Conservation (phyloP, 2,888 invertebrate species). For the Loripinus fragilis region DNA sequence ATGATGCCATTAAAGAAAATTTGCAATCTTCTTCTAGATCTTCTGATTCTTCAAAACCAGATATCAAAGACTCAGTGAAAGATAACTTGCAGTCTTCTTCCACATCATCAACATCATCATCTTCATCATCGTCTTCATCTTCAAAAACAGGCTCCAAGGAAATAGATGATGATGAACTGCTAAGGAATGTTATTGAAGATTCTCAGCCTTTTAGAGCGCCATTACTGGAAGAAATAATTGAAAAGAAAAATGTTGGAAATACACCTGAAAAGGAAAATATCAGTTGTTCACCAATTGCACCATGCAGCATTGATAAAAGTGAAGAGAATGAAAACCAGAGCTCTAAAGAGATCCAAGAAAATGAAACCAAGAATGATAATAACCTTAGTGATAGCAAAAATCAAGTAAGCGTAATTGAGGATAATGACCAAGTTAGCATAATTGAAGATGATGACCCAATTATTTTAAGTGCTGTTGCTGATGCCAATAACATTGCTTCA, state of each 20-base stretch:
- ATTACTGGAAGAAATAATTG: slow-evolving; percentile 48
- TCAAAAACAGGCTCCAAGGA: background rate
- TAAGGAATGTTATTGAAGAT: slow-evolving; percentile 55
- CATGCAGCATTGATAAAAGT: background rate
- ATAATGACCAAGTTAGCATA: background rate
- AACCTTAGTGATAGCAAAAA: background rate
- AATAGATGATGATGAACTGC: slow-evolving; percentile 39
- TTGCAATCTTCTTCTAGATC: too few relatives aligned
- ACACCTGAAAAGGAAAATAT: background rate
- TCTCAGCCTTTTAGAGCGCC: slow-evolving; percentile 54
- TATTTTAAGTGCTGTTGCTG: slow-evolving; percentile 13
- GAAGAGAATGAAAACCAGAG: background rate
- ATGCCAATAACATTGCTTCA: slow-evolving; percentile 3
- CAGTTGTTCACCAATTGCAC: too few relatives aligned
- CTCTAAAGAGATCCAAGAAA: background rate
- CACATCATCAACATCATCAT: background rate
- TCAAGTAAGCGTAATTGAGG: background rate
- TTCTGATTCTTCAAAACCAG: too few relatives aligned
- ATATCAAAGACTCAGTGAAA: too few relatives aligned
- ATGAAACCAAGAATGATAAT: background rate
- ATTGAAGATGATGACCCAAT: background rate
- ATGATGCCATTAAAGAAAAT: too few relatives aligned
- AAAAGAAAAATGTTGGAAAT: background rate
- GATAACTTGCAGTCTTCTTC: background rate
- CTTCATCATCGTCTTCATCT: background rate